Evolutionary conservation across 2,113 vertebrate genomes (phyloP).

Genomic region (Columbina picui): DNA sequence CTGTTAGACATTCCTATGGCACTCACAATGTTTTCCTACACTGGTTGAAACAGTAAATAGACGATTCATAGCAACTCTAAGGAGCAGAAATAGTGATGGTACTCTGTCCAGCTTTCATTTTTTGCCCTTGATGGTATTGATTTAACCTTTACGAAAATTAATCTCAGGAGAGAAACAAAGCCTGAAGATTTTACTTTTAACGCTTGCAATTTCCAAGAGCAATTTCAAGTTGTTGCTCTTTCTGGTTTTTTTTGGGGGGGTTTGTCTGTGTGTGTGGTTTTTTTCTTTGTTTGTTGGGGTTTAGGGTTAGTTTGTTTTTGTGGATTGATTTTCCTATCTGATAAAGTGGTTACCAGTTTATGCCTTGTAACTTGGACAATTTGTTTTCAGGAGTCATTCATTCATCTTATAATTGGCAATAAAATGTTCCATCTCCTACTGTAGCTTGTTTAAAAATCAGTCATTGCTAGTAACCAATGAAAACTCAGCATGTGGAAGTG

Average conservation of each 20-base stretch:
- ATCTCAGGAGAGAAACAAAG: conserved; percentile 5
- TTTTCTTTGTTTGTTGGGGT: not conserved
- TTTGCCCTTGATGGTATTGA: conserved; percentile 1
- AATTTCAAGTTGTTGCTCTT: not conserved
- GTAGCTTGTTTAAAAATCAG: conserved; percentile 38
- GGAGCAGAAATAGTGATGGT: not conserved
- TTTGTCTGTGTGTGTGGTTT: not conserved
- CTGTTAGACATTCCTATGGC: not conserved
- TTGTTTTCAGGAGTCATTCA: conserved; percentile 12
- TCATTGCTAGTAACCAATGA: conserved; percentile 7
- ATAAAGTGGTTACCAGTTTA: not conserved
- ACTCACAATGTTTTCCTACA: not conserved
- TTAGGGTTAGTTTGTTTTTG: not conserved
- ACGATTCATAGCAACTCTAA: not conserved
- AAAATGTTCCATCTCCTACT: conserved; percentile 10
- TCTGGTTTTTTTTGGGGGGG: not conserved
- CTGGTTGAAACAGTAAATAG: not conserved
- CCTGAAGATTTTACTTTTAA: conserved; percentile 28
- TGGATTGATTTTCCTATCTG: not conserved
- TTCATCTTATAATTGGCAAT: conserved; percentile 25
- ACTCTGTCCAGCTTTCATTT: not conserved
- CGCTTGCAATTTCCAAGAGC: not conserved
- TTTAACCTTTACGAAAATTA: conserved; percentile 46
- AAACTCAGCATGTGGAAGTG: conserved; percentile 3
- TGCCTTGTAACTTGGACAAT: not conserved